These are phyloP conservation scores for Pachypeltis micranthus DNA, from an alignment of 1,140 invertebrate species.

Conservation along the genomic window DNA sequence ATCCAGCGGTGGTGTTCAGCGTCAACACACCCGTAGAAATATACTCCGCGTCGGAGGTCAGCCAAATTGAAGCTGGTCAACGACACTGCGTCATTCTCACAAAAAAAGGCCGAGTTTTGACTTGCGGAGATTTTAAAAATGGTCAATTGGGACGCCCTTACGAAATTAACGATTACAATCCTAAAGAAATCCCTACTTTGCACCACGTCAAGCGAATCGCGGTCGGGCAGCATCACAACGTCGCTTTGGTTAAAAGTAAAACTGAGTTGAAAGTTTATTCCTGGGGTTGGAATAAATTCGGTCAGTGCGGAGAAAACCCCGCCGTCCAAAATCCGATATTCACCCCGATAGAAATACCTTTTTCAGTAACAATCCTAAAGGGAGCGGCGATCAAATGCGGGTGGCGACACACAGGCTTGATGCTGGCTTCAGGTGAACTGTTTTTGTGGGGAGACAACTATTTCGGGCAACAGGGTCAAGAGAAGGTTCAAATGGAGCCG, in stretches of 20 bases:
- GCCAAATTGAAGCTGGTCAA: constrained; percentile 13
- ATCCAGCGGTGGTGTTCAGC: not conserved
- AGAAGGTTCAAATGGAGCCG: not conserved
- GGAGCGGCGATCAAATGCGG: not conserved
- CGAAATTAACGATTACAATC: not conserved
- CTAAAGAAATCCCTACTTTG: not conserved
- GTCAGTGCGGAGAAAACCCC: not conserved
- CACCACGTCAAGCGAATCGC: not conserved
- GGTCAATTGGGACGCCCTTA: constrained; percentile 14
- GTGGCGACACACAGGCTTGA: not conserved
- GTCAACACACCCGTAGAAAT: not conserved
- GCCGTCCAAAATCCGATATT: not conserved
- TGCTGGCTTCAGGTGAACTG: not conserved
- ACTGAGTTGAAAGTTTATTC: not conserved
- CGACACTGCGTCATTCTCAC: constrained; percentile 15
- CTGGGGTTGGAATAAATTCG: not conserved
- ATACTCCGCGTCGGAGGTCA: not conserved
- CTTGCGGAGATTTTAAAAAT: constrained; percentile 15
- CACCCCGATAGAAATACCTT: not conserved
- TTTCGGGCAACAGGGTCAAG: constrained; percentile 1
- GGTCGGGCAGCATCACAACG: not conserved
- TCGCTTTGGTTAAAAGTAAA: not conserved
- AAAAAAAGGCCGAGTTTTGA: constrained; percentile 13
- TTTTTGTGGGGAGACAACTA: not conserved
- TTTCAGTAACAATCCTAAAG: not conserved